phyloP scores from a whole-genome alignment of 2,113 vertebrate genomes.

The Centropus unirufus region DNA sequence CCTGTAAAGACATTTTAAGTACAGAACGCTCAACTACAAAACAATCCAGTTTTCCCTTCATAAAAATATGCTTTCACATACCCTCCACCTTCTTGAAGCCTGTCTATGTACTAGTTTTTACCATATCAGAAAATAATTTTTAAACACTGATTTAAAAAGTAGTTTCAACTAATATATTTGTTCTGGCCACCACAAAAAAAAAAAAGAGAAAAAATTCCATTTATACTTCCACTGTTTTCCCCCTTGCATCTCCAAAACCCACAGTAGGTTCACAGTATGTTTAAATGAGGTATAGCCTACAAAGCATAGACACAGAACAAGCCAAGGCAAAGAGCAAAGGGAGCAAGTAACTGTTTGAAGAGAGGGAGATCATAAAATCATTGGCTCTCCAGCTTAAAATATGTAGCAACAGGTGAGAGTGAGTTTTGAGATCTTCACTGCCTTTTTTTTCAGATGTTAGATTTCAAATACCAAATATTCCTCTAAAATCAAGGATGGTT shows the following conservation, averaged over 20 bases:
- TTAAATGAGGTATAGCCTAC: neutral
- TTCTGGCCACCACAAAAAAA: neutral
- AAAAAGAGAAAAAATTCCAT: neutral
- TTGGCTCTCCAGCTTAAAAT: neutral
- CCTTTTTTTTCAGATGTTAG: neutral
- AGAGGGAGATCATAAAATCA: neutral
- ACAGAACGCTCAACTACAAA: neutral
- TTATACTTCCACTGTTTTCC: neutral
- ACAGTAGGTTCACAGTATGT: neutral
- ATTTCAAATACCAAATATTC: neutral
- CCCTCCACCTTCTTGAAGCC: neutral
- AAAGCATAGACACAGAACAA: neutral
- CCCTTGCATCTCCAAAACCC: neutral
- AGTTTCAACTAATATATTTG: neutral
- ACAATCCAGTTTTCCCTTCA: neutral
- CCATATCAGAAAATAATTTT: neutral
- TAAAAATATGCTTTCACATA: neutral
- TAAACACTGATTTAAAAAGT: neutral
- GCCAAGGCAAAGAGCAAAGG: neutral
- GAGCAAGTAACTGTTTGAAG: neutral
- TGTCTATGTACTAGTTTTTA: neutral
- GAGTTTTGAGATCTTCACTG: neutral
- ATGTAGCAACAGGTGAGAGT: neutral
- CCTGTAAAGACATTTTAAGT: neutral
- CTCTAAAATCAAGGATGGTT: neutral